Evolutionary conservation across 1,140 invertebrate genomes (phyloP), one percentile per base, ranked within the genome.

Genomic region (Nebria ingens): DNA sequence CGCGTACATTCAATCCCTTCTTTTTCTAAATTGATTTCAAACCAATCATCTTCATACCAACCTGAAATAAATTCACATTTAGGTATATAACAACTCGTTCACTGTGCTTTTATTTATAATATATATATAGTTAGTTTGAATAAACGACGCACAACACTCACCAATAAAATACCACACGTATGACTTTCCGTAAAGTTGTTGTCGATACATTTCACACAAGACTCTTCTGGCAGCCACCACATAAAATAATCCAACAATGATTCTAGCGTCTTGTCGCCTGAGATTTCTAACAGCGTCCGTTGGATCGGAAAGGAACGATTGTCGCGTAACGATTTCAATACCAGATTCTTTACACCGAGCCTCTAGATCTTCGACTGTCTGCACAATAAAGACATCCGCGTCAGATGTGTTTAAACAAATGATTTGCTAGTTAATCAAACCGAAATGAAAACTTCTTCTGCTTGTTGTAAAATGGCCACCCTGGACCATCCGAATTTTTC

Each of bases 21-120:
- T 51, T 91, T 86, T 56, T 91, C 83, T n/a, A 93, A 69, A 64
- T 90, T 89, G 0, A 83, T 79, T 65, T 92, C 89, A 69, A 94
- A 99, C 97, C 97, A 99, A 66, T 98, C 95, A 68, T 99, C 95
- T 66, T 98, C 93, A 71, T 99, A 99, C 97, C 97, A 99, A 40
- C 90, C 86, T 89, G 57, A 12, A 58, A n/a, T n/a, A n/a, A n/a
- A n/a, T n/a, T n/a, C n/a, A n/a, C n/a, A n/a, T n/a, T n/a, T n/a
- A n/a, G n/a, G n/a, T n/a, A n/a, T n/a, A n/a, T n/a, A n/a, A n/a
- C n/a, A n/a, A n/a, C n/a, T n/a, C n/a, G n/a, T n/a, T n/a, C n/a
- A n/a, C n/a, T n/a, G n/a, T n/a, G n/a, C n/a, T n/a, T n/a, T n/a
- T n/a, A n/a, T n/a, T n/a, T n/a, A n/a, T n/a, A n/a, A n/a, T n/a